Conservation (phyloP, 2,113 vertebrate species). For the Halichoerus grypus region DNA sequence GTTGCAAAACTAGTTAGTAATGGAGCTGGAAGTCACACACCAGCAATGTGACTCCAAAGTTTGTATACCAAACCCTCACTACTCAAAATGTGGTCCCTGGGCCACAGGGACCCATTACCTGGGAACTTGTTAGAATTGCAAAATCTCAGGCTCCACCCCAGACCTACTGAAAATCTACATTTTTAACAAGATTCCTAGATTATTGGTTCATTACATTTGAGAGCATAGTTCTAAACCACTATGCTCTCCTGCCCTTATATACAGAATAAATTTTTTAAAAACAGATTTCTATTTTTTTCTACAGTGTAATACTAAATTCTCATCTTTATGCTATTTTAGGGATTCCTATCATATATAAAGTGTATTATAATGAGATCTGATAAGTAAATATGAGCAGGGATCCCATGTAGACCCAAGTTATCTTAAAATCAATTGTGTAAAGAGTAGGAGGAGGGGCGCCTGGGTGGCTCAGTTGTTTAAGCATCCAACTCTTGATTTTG, state of each 20-base stretch:
- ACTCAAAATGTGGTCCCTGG: background rate
- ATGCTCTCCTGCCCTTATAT: background rate
- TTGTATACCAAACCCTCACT: background rate
- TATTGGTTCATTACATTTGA: background rate
- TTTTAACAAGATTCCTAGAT: background rate
- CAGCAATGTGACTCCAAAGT: background rate
- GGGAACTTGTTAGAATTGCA: slow-evolving; percentile 29
- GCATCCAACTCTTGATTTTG: background rate
- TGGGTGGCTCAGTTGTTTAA: background rate
- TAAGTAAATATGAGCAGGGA: background rate
- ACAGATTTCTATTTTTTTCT: slow-evolving; percentile 17
- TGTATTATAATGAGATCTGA: background rate
- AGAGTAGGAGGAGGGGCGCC: background rate
- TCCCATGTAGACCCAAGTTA: background rate
- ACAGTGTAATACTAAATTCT: background rate
- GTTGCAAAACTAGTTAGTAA: background rate
- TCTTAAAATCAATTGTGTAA: slow-evolving; percentile 28
- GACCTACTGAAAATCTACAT: background rate
- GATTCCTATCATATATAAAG: background rate
- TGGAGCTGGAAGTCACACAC: background rate
- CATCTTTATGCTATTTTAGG: background rate
- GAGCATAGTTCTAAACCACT: background rate
- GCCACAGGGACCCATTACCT: background rate
- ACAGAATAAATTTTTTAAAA: slow-evolving; percentile 30
- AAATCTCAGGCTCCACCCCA: background rate